Evolutionary conservation across 2,113 vertebrate genomes (phyloP), one percentile per base, ranked within the genome.

Genomic region (Mesocricetus auratus): DNA sequence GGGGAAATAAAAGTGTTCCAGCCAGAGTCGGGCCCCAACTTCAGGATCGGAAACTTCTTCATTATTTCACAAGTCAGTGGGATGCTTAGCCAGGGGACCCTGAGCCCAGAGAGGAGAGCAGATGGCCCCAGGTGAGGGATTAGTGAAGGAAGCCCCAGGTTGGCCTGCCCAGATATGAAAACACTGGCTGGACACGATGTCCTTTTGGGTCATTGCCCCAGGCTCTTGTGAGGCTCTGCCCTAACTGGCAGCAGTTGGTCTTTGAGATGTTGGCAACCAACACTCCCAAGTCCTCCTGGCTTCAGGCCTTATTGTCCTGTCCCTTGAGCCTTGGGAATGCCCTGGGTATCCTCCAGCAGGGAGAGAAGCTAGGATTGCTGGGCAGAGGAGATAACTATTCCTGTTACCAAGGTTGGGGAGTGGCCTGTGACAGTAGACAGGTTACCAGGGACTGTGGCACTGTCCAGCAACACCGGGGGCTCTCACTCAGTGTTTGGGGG

Each of bases 121-220:
- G 2, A 26, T 1, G 1, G 24, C 36, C 64, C 45, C 33, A 12
- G 88, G 50, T 5, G 74, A 17, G 53, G 7, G 5, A 42, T 11
- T 31, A 42, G 58, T 16, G 36, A 5, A 39, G 71, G 8, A 15
- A 58, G 31, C 29, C 9, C 56, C 39, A 26, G 39, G 39, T 21
- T 62, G 39, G 53, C 74, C 53, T 3, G 9, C 2, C 58, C 60
- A 7, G n/a, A 16, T 5, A 0, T 0, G 8, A 16, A 21, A 5
- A n/a, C 7, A 50, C 15, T 0, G 0, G 10, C 56, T 39, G 36
- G 10, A 5, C 8, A 19, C 39, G 0, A 16, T 7, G 0, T 56
- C 79, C 77, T n/a, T 33, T 10, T 12, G 7, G 0, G 26, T 45
- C 53, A 17, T 15, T 2, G 29, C 33, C 69, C 12, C 0, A 29